These are phyloP conservation scores for Epizoanthus scotinus DNA, from an alignment of 92 coral and sea anemone genomes.

Conservation along the genomic window DNA sequence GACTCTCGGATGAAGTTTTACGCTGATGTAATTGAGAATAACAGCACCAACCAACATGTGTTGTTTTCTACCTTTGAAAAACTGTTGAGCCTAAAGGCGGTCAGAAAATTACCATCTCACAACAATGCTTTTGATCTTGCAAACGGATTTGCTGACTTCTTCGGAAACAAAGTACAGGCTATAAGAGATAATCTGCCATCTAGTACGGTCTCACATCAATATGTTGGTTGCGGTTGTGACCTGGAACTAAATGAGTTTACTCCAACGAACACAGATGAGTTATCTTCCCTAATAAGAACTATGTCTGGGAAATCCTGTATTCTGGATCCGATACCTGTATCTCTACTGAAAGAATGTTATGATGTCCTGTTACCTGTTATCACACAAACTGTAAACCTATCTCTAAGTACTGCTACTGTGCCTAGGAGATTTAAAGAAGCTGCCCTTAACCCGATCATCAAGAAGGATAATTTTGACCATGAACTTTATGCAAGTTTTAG, in stretches of 20 bases:
- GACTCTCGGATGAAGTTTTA: slow-evolving; percentile 36
- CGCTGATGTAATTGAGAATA: not conserved
- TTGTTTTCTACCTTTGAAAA: not conserved
- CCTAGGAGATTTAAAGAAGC: no score
- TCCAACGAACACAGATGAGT: not conserved
- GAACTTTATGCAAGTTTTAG: no score
- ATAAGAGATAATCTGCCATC: slow-evolving; percentile 6
- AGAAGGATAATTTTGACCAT: no score
- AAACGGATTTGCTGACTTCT: not conserved
- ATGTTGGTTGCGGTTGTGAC: not conserved
- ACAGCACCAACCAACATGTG: not conserved
- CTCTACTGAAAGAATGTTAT: not conserved
- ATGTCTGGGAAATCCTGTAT: not conserved
- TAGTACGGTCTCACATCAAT: not conserved
- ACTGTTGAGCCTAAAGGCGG: not conserved
- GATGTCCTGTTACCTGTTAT: not conserved
- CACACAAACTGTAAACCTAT: no score
- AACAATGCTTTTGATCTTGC: not conserved
- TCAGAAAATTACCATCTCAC: not conserved
- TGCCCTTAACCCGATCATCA: no score
- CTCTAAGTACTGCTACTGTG: no score
- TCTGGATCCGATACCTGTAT: not conserved
- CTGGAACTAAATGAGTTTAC: not conserved
- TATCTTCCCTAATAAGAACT: not conserved
- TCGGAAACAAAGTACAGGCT: not conserved